These are phyloP conservation scores for Cyanoliseus patagonus DNA, from an alignment of 2,113 vertebrate genomes.

Conservation along the genomic window DNA sequence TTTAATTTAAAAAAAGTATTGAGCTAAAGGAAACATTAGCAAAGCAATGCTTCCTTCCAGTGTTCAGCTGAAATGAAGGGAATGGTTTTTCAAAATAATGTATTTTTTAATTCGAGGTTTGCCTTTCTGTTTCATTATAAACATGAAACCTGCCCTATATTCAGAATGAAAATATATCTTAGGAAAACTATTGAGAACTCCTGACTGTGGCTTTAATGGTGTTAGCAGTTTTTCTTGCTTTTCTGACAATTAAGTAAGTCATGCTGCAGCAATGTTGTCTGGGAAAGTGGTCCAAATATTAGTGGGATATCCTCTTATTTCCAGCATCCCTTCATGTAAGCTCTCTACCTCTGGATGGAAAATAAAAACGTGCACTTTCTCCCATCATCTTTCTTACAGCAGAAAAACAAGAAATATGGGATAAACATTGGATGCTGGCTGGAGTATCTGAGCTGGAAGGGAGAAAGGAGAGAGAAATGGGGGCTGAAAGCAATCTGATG, in stretches of 20 bases:
- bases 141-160: neutral
- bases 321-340: neutral
- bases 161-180: neutral
- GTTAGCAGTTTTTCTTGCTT: neutral
- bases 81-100: neutral
- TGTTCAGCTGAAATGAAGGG: neutral
- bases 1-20: neutral
- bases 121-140: neutral
- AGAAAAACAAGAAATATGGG: neutral
- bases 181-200: neutral
- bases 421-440: neutral
- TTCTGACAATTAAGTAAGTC: neutral
- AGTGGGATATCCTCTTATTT: neutral
- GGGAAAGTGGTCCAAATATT: neutral
- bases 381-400: neutral
- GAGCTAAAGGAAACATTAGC: neutral
- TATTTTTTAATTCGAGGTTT: neutral
- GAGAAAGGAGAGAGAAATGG: neutral
- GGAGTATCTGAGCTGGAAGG: neutral
- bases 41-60: neutral
- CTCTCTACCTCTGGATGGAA: neutral
- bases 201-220: neutral
- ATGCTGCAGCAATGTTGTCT: neutral
- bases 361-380: neutral
- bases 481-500: neutral